Base-by-base conservation (phyloP, 2,888 invertebrate species). In the Sesia bembeciformis region DNA sequence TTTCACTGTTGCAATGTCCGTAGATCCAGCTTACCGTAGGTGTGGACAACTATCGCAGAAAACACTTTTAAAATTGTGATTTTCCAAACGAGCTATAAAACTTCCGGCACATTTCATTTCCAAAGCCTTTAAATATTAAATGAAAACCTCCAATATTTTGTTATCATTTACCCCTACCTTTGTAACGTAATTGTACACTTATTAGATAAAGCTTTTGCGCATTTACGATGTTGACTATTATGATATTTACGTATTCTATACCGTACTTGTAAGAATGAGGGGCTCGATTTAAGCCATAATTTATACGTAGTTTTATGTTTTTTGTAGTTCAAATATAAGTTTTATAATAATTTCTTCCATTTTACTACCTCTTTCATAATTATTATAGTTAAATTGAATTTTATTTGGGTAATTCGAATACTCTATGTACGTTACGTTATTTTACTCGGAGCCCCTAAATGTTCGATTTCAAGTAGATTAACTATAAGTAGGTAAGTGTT, bases 191-290 rank as follows among this genome's bases (percentile, higher is more conserved):
- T 74, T 68, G 66, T 78, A 76, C 68, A 65, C 56, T 58, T 63
- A 66, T 61, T 59, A 68, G 59, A 76, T 64, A 80, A 84, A 84
- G 86, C 85, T 86, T 87, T 82, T 86, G 80, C 72, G 81, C 82
- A 80, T 88, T 84, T 88, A 88, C 85, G 76, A 85, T 86, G 88
- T 89, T 89, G 84, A 87, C 81, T 87, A 85, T 81, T 86, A 76
- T 70, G 72, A 79, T 82, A 82, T 62, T 59, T 62, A 61, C 75
- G 74, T 67, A 62, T 62, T 74, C 68, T 74, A 68, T 71, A n/a
- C n/a, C n/a, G n/a, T n/a, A 70, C 62, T 64, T 64, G 57, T 74
- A 75, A 75, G 67, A 57, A 57, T 64, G 51, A 60, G 72, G 66
- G 72, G 70, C 70, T 78, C 67, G 4, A 4, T 51, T 7, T 40